These are phyloP conservation scores for Drosophila kanekoi DNA, from an alignment of 2,888 invertebrate genomes.

Conservation along the genomic window DNA sequence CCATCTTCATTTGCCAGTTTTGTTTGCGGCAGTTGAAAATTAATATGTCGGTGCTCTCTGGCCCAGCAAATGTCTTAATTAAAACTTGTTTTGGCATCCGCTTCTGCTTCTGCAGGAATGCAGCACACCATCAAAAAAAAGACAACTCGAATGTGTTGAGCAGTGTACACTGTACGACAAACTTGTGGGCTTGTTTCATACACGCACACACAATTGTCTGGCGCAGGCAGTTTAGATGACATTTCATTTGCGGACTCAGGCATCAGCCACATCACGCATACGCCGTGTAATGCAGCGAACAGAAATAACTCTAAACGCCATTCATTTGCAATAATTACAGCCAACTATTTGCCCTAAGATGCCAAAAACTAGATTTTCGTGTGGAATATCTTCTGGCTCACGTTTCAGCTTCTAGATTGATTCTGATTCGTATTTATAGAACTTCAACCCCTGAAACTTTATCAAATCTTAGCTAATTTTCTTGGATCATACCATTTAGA, in stretches of 20 bases:
- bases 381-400: neutral
- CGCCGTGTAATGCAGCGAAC: constrained; percentile 38
- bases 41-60: constrained; percentile 64
- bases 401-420: neutral
- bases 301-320: neutral
- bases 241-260: constrained; percentile 39
- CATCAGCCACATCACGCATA: constrained; percentile 48
- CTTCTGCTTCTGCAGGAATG: constrained; percentile 34
- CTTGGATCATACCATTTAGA: too few relatives aligned
- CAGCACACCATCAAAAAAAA: neutral
- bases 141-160: constrained; percentile 3
- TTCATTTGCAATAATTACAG: too few relatives aligned
- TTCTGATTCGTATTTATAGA: too few relatives aligned
- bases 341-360: too few relatives aligned
- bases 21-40: constrained; percentile 66
- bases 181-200: constrained; percentile 28
- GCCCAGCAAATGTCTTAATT: constrained; percentile 73
- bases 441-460: too few relatives aligned
- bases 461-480: too few relatives aligned
- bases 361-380: neutral
- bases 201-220: constrained; percentile 43
- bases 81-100: constrained; percentile 64
- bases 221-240: constrained; percentile 35
- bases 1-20: constrained; percentile 57
- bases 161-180: constrained; percentile 28